Conservation (phyloP, 2,113 vertebrate species). For the Marmota monax region DNA sequence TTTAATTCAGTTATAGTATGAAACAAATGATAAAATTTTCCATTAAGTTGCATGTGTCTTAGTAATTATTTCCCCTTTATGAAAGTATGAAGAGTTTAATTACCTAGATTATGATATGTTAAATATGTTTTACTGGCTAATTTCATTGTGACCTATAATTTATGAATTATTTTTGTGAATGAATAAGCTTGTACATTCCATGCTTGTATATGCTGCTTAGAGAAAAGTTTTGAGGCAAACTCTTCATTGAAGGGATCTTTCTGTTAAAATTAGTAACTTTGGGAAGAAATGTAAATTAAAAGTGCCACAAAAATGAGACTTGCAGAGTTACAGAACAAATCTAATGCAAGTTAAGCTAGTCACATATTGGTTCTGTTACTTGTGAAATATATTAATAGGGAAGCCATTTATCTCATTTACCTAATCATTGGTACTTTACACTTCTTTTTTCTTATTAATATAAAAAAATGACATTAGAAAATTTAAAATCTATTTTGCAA, state of each 20-base stretch:
- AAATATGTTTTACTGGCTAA: background rate
- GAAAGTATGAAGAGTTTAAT: slow-evolving; percentile 47
- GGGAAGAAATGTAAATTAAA: slow-evolving; percentile 67
- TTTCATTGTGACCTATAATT: background rate
- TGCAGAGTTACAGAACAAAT: slow-evolving; percentile 8
- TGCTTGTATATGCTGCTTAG: background rate
- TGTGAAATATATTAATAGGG: background rate
- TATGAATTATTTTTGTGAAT: background rate
- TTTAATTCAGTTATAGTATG: background rate
- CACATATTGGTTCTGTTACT: background rate
- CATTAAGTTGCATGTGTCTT: background rate
- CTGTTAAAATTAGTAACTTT: slow-evolving; percentile 59
- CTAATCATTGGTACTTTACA: background rate
- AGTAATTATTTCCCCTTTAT: slow-evolving; percentile 44
- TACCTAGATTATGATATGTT: slow-evolving; percentile 42
- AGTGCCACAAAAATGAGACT: slow-evolving; percentile 27
- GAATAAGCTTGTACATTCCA: background rate
- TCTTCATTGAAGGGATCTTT: background rate
- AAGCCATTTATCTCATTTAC: background rate
- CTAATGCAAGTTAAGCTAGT: slow-evolving; percentile 30
- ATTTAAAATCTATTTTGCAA: slow-evolving; percentile 41
- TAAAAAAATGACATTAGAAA: background rate
- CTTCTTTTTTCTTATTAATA: background rate
- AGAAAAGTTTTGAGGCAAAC: slow-evolving; percentile 45
- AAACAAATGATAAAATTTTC: slow-evolving; percentile 31